Evolutionary conservation across 2,113 vertebrate species (phyloP).

Genomic region (Halichoeres trimaculatus): DNA sequence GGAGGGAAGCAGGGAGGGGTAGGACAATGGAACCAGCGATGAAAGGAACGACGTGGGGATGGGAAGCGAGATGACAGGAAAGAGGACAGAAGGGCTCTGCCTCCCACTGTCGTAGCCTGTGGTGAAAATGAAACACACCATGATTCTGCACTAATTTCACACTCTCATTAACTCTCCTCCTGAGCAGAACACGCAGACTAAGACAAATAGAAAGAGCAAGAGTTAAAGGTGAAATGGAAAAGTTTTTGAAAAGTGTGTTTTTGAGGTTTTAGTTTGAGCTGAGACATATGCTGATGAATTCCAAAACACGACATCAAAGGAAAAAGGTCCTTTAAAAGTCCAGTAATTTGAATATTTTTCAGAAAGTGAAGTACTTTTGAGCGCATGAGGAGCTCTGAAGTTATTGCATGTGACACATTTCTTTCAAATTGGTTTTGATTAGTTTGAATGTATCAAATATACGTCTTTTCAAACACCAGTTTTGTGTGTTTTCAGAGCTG

Average conservation of each 20-base stretch:
- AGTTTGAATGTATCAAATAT: neutral
- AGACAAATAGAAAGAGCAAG: slow-evolving; percentile 28
- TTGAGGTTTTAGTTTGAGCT: slow-evolving; percentile 5
- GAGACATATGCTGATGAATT: neutral
- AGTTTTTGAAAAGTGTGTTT: slow-evolving; percentile 16
- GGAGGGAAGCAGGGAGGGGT: slow-evolving; percentile 38
- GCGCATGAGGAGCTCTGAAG: neutral
- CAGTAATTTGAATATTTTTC: neutral
- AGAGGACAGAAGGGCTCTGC: slow-evolving; percentile 56
- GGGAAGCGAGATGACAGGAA: slow-evolving; percentile 49
- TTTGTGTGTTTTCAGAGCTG: neutral
- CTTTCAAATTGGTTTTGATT: neutral
- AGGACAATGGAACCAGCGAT: slow-evolving; percentile 57
- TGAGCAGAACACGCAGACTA: slow-evolving; percentile 26
- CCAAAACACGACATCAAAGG: neutral
- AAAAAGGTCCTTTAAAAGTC: neutral
- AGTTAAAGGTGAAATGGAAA: slow-evolving; percentile 38
- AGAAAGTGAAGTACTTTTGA: neutral
- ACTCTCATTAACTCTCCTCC: slow-evolving; percentile 55
- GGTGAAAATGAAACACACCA: slow-evolving; percentile 54
- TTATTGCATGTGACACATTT: neutral
- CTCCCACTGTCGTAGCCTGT: slow-evolving; percentile 54
- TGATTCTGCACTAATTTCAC: slow-evolving; percentile 65
- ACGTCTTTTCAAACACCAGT: neutral
- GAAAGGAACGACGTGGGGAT: slow-evolving; percentile 42